Conservation (phyloP, 2,888 invertebrate genomes). For the Eulithis testata region DNA sequence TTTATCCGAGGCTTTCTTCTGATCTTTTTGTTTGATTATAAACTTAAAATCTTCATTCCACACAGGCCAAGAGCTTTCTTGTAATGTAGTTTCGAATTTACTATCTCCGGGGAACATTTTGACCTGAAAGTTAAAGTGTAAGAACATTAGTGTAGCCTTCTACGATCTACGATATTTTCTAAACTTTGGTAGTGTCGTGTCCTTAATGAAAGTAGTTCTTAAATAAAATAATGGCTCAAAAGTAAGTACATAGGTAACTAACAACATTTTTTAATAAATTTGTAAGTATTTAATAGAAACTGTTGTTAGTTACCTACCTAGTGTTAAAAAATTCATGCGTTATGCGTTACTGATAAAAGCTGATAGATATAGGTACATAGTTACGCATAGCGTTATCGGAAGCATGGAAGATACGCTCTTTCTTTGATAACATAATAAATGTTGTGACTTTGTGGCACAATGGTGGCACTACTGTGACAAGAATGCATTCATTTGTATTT, state of each 20-base stretch:
- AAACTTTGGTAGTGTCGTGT: no score
- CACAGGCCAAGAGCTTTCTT: conserved; percentile 91
- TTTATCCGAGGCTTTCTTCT: conserved; percentile 73
- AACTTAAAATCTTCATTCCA: conserved; percentile 92
- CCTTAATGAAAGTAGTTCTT: no score
- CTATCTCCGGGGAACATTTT: conserved; percentile 91
- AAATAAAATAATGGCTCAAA: no score
- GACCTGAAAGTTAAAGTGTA: conserved; percentile 82
- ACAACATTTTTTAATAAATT: no score
- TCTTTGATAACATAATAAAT: conserved; percentile 23
- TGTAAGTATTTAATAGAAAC: no score
- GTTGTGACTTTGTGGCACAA: conserved; percentile 7
- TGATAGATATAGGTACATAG: conserved; percentile 15
- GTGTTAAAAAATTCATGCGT: conserved; percentile 4
- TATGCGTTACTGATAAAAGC: conserved; percentile 21
- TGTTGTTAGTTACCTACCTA: no score
- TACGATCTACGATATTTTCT: no score
- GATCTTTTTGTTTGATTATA: conserved; percentile 84
- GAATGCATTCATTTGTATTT: conserved; percentile 18
- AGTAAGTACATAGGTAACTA: no score
- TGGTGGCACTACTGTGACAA: conserved; percentile 5
- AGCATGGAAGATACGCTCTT: conserved; percentile 26
- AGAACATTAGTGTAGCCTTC: background rate
- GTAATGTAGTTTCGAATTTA: conserved; percentile 89
- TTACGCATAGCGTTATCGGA: conserved; percentile 17